Evolutionary conservation across 2,797 vertebrate genomes (phyloP).

Genomic region (Enteromius argenteus): DNA sequence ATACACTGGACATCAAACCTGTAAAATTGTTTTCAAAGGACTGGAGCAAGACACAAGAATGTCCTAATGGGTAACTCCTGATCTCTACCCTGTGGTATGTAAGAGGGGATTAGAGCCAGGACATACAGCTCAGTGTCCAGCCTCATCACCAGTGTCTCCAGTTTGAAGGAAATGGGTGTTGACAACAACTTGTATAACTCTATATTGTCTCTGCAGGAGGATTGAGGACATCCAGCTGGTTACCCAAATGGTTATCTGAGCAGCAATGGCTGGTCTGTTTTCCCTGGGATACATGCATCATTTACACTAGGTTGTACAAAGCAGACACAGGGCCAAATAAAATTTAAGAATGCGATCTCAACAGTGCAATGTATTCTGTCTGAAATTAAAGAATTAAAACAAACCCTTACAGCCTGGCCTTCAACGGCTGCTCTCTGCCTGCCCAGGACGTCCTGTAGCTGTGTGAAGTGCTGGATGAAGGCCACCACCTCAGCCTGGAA

Average conservation of each 20-base stretch:
- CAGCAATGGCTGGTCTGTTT: not conserved
- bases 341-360: not conserved
- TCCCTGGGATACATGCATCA: conserved; percentile 17
- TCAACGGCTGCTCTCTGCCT: conserved; percentile 94
- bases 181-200: conserved; percentile 41
- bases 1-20: not conserved
- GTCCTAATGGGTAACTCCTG: conserved; percentile 21
- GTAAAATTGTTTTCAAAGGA: conserved; percentile 2
- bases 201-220: conserved; percentile 26
- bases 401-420: conserved; percentile 88
- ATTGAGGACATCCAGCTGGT: not conserved
- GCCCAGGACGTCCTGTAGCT: conserved; percentile 94
- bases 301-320: not conserved
- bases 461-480: conserved; percentile 96
- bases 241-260: not conserved
- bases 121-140: conserved; percentile 34
- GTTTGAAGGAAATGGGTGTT: conserved; percentile 43
- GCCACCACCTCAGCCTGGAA: conserved; percentile 96
- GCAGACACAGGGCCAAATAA: not conserved
- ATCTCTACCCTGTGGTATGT: conserved; percentile 13
- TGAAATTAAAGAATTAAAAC: conserved; percentile 13
- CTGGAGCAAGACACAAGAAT: conserved; percentile 6
- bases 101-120: conserved; percentile 34
- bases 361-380: not conserved
- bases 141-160: conserved; percentile 24